These are phyloP conservation scores for Calliphora vomitoria DNA, from an alignment of 2,888 invertebrate genomes.

Conservation along the genomic window DNA sequence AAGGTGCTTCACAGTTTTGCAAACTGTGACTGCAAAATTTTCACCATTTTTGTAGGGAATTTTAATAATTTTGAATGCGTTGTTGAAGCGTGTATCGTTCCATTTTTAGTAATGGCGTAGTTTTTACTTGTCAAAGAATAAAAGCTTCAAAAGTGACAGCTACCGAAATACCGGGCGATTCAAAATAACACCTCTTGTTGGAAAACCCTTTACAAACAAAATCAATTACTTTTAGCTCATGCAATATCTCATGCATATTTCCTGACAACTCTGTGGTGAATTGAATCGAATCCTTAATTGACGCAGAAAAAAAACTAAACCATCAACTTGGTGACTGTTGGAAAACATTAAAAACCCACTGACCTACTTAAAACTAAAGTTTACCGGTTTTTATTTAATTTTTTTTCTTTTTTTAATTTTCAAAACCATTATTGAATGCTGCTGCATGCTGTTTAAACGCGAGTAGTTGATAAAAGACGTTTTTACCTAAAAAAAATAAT, in stretches of 20 bases:
- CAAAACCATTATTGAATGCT: conserved; percentile 49
- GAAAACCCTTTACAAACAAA: not conserved
- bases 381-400: conserved; percentile 56
- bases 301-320: not conserved
- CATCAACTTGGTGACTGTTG: not conserved
- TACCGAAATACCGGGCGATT: too few relatives aligned
- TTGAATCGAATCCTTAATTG: conserved; percentile 19
- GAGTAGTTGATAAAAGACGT: conserved; percentile 23
- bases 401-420: conserved; percentile 13
- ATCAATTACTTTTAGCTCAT: not conserved
- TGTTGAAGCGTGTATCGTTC: too few relatives aligned
- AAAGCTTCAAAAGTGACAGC: too few relatives aligned
- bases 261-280: not conserved
- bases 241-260: not conserved
- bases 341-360: conserved; percentile 14
- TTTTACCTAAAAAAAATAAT: conserved; percentile 12
- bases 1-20: too few relatives aligned
- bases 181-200: too few relatives aligned
- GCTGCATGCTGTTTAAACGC: not conserved
- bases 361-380: conserved; percentile 44
- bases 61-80: too few relatives aligned
- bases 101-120: too few relatives aligned
- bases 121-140: too few relatives aligned
- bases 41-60: too few relatives aligned
- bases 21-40: too few relatives aligned